Evolutionary conservation across 2,888 invertebrate genomes (phyloP), one percentile per base, ranked within the genome.

Genomic region (Caenorhabditis sp.): DNA sequence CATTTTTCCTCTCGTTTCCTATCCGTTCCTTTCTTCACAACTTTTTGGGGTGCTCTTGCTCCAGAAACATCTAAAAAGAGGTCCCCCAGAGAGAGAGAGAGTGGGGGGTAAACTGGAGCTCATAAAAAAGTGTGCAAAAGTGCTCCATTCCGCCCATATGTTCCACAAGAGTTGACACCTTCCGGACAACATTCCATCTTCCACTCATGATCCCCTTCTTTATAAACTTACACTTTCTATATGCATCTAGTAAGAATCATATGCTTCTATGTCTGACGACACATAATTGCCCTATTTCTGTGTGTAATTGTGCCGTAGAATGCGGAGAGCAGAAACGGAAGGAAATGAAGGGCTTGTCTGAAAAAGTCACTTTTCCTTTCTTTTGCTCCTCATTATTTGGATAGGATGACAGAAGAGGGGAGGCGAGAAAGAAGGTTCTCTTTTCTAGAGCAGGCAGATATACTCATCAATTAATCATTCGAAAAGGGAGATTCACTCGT

Each of bases 381-480:
- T 19, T 19, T 47, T 47, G n/a, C 22, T 51, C 38, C 70, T 79
- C 70, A 79, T 72, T 79, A 79, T 64, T 79, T 49, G 79, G 49
- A 70, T 69, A 70, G 38, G 7, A 63, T 44, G 63, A 44, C 6
- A 14, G 3, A 16, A 16, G 12, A 38, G 38, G n/a, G 63, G 28
- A 47, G 26, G 3, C 19, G 22, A 26, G 28, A 54, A 35, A 49
- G n/a, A 26, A 47, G 59, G 59, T 49, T 54, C 22, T 41, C 31
- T 14, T 51, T 22, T 41, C 12, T 61, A 66, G 26, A 54, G 12
- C 26, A 19, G 54, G 38, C n/a, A 66, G 75, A 66, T 66, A 75
- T 66, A 70, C 77, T 77, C 77, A 77, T 77, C 70, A 77, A 70
- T 77, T 70, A 70, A 69, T 77, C 77, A 77, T 77, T 64, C 76